Conservation (phyloP, 2,888 invertebrate genomes). For the Amiota mariae region DNA sequence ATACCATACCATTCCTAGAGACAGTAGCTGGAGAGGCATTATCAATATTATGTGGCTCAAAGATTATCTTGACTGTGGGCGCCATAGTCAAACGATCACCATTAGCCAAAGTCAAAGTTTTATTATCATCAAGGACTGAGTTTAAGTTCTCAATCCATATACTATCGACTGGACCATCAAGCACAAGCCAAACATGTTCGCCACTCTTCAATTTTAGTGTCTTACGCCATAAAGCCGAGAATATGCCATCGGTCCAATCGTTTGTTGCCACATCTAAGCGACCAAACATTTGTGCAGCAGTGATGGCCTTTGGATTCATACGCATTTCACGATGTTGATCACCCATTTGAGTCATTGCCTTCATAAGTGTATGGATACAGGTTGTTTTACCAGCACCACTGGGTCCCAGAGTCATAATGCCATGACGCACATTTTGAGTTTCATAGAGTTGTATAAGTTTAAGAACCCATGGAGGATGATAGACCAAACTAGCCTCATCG, state of each 20-base stretch:
- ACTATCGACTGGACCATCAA: conserved; percentile 97
- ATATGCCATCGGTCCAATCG: conserved; percentile 99
- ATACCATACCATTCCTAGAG: conserved; percentile 94
- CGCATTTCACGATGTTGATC: conserved; percentile 92
- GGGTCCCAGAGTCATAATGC: conserved; percentile 96
- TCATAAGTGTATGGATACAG: conserved; percentile 91
- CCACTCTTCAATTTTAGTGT: conserved; percentile 90
- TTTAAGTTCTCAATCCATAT: conserved; percentile 99
- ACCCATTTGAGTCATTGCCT: conserved; percentile 88
- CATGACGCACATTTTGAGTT: conserved; percentile 95
- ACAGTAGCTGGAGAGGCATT: conserved; percentile 98
- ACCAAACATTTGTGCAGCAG: conserved; percentile 98
- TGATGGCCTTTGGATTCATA: conserved; percentile 99
- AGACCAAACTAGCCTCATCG: conserved; percentile 85
- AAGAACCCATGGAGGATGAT: conserved; percentile 95
- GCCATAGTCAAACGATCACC: conserved; percentile 96
- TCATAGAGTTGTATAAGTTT: conserved; percentile 97
- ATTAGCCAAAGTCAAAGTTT: conserved; percentile 94
- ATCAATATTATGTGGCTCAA: conserved; percentile 97
- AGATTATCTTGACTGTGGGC: conserved; percentile 94
- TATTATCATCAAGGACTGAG: conserved; percentile 96
- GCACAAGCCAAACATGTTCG: conserved; percentile 93
- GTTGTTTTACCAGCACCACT: conserved; percentile 96
- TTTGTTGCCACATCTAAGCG: conserved; percentile 96
- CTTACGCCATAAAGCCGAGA: conserved; percentile 96